Evolutionary conservation across 35 echinoderm and acorn worm species (phyloP), one percentile per base, ranked within the genome.

Genomic region (Strongylocentrotus purpuratus): DNA sequence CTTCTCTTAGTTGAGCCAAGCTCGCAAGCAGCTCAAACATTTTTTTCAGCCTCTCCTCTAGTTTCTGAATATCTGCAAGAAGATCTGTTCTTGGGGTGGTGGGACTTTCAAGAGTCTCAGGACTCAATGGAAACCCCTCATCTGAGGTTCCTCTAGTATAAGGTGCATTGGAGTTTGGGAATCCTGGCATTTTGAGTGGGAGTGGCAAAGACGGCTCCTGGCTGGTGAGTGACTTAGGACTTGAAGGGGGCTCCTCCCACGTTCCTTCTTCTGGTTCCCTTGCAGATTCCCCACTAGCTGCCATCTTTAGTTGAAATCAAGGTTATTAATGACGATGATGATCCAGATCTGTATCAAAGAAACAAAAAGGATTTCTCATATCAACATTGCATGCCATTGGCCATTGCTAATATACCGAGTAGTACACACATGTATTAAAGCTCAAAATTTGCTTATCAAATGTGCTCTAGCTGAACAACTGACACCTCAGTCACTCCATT

Each of bases 61-160:
- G 65, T 78, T n/a, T 78, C 65, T 78, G 65, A 78, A 78, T 78
- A 78, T 78, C 65, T 78, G 65, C 65, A 78, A 78, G 20, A 18
- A 78, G 65, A n/a, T 78, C 65, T 78, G 5, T 18, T 78, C 65
- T 78, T 78, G 65, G 65, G 65, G 65, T 78, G 22, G 0, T 4
- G 5, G 4, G 25, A 55, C 50, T 55, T n/a, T 28, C 65, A 28
- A 28, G 65, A 7, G 22, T 78, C 25, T 78, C 65, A 28, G 65
- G 65, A 78, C 65, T 78, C 65, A 78, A n/a, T 8, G 65, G 65
- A 4, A 78, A 28, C 7, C 65, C 65, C 25, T 78, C 65, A 78
- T 78, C 65, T 7, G 65, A 78, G 65, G 65, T 78, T 28, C 22
- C 65, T 78, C 65, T 78, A n/a, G 22, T 22, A 18, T 14, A 59